Conservation (phyloP, 2,888 invertebrate species). For the Torymus auratus region DNA sequence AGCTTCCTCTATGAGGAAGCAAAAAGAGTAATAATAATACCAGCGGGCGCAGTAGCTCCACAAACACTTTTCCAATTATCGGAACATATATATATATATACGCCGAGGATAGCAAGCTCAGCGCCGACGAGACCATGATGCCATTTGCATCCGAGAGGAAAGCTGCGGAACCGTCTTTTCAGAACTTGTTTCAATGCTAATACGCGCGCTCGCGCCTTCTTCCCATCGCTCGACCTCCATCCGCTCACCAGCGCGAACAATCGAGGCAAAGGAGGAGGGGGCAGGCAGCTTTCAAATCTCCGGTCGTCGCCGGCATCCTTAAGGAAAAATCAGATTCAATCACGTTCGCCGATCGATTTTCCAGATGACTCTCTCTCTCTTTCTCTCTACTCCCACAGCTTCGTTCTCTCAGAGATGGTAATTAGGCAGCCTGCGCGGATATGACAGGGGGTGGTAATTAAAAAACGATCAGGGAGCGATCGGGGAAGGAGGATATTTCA, state of each 20-base stretch:
- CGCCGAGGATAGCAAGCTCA: not conserved
- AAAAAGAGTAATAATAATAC: not conserved
- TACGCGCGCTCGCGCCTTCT: constrained; percentile 10
- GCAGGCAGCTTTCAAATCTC: constrained; percentile 31
- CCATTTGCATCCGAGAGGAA: constrained; percentile 38
- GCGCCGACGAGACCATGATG: not conserved
- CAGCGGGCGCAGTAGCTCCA: not conserved
- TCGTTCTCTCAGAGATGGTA: constrained; percentile 16
- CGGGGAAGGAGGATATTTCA: not conserved
- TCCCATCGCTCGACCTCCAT: not conserved
- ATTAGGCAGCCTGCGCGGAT: constrained; percentile 30
- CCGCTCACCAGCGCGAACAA: not conserved
- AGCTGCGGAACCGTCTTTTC: constrained; percentile 1
- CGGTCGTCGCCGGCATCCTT: constrained; percentile 18
- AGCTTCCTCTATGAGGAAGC: too few relatives aligned
- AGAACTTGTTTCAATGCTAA: constrained; percentile 56
- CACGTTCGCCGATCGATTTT: constrained; percentile 26
- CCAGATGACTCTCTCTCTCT: not conserved
- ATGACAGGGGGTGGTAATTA: constrained; percentile 37
- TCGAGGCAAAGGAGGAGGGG: not conserved
- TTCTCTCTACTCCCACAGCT: too few relatives aligned
- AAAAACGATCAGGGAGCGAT: constrained; percentile 42
- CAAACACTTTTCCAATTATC: constrained; percentile 51
- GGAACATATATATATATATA: not conserved
- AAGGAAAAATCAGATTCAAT: constrained; percentile 52